These are phyloP conservation scores for Rhynchomys soricoides DNA, from an alignment of 2,113 vertebrate genomes.

Conservation along the genomic window DNA sequence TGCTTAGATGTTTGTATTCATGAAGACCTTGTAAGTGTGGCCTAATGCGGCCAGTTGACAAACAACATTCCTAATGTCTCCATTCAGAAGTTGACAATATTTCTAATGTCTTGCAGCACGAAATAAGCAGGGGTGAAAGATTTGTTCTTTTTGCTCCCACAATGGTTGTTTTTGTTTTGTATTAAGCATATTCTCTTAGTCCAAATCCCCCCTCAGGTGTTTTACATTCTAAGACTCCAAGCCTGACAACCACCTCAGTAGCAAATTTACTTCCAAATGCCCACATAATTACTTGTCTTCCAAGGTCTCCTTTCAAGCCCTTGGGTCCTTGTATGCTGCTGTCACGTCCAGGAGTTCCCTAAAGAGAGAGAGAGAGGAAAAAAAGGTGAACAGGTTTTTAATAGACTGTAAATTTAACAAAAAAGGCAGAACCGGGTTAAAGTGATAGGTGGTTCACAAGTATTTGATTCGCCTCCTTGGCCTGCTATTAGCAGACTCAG, in stretches of 20 bases:
- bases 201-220: background rate
- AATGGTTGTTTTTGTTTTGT: background rate
- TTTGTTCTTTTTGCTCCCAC: background rate
- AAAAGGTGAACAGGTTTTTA: conserved; percentile 11
- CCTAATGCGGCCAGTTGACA: background rate
- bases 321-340: conserved; percentile 65
- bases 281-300: conserved; percentile 72
- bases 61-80: background rate
- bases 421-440: background rate
- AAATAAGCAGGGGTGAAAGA: background rate
- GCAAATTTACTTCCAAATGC: background rate
- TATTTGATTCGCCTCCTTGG: background rate
- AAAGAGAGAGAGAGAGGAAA: conserved; percentile 35
- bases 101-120: background rate
- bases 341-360: conserved; percentile 79
- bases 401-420: background rate
- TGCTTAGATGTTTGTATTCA: background rate
- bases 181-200: background rate
- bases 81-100: background rate
- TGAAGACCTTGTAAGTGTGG: background rate
- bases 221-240: background rate
- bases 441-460: background rate
- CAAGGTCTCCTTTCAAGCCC: conserved; percentile 74
- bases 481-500: background rate
- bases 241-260: background rate